phyloP scores from a whole-genome alignment of 2,797 vertebrate species.

The Pterois miles region DNA sequence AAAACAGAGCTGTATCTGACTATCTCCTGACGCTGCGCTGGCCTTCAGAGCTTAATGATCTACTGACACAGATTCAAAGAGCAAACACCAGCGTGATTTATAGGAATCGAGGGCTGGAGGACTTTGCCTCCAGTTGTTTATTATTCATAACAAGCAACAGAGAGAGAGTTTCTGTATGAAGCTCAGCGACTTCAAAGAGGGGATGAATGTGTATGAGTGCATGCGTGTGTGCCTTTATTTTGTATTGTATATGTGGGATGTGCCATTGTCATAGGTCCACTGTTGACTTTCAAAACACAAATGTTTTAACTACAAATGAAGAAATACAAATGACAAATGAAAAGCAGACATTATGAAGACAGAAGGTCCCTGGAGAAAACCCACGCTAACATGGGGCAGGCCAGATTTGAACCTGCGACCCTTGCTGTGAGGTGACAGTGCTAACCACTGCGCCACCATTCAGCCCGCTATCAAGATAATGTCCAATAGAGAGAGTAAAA shows the following conservation, averaged over 20 bases:
- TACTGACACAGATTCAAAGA: slow-evolving; percentile 66
- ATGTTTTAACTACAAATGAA: neutral
- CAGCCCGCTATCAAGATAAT: no score
- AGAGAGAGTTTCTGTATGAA: slow-evolving; percentile 27
- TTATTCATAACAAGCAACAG: slow-evolving; percentile 68
- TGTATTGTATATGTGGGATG: neutral
- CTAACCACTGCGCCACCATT: no score
- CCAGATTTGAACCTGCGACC: no score
- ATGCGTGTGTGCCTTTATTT: slow-evolving; percentile 3
- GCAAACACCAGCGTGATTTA: slow-evolving; percentile 53
- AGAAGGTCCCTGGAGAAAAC: no score
- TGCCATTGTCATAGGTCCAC: neutral
- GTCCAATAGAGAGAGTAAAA: no score
- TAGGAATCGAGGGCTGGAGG: slow-evolving; percentile 35
- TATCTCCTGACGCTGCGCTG: neutral
- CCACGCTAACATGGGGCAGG: no score
- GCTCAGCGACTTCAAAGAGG: slow-evolving; percentile 33
- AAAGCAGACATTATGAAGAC: neutral
- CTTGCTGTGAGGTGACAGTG: no score
- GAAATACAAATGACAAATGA: neutral
- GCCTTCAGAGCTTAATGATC: slow-evolving; percentile 74
- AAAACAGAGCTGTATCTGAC: neutral
- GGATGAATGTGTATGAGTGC: slow-evolving; percentile 4
- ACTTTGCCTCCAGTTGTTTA: slow-evolving; percentile 74
- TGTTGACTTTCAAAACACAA: slow-evolving; percentile 1